These are phyloP conservation scores for Scolopax rusticola DNA, from an alignment of 2,797 vertebrate genomes.

Conservation along the genomic window DNA sequence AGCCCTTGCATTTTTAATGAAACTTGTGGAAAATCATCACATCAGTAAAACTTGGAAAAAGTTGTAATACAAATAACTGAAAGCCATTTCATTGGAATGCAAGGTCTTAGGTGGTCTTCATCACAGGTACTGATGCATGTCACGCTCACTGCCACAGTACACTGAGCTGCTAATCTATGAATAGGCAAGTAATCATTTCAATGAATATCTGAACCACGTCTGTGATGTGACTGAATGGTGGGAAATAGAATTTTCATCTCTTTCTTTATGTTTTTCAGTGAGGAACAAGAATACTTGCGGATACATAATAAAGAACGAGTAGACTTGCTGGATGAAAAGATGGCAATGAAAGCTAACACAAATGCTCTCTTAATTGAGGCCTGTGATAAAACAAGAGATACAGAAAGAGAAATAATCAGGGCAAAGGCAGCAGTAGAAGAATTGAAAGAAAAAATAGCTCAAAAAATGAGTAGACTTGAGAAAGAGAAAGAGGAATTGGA, in stretches of 20 bases:
- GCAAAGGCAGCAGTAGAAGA: background rate
- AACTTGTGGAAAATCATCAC: background rate
- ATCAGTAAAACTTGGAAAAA: background rate
- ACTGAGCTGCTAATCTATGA: background rate
- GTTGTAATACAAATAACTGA: background rate
- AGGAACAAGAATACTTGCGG: conserved; percentile 54
- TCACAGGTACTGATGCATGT: background rate
- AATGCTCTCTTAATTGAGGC: conserved; percentile 73
- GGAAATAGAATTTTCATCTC: background rate
- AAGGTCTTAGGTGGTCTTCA: background rate
- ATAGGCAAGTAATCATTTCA: background rate
- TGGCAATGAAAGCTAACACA: conserved; percentile 70
- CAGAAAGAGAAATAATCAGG: conserved; percentile 44
- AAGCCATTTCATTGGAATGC: background rate
- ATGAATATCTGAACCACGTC: background rate
- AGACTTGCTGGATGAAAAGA: conserved; percentile 74
- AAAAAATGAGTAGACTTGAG: conserved; percentile 59
- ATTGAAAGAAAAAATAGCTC: conserved; percentile 50
- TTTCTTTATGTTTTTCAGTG: background rate
- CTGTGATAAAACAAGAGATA: conserved; percentile 47
- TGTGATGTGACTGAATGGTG: background rate
- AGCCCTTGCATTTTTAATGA: background rate
- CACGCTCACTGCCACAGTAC: background rate
- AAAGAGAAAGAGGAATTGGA: conserved; percentile 35
- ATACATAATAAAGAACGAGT: conserved; percentile 49